Evolutionary conservation across 2,888 invertebrate genomes (phyloP).

Genomic region (Reticulitermes lucifugus): DNA sequence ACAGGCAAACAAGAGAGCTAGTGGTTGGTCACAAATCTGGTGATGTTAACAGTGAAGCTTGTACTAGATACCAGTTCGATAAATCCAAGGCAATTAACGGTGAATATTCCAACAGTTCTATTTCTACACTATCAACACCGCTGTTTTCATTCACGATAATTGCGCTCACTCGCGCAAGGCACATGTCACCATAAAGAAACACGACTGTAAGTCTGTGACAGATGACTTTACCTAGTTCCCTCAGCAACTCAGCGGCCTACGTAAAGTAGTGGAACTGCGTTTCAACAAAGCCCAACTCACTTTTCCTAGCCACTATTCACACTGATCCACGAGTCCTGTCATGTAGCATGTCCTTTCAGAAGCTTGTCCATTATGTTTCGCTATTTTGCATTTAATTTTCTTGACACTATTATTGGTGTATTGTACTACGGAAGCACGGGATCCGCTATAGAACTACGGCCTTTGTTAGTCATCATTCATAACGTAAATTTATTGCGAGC

Average conservation of each 20-base stretch:
- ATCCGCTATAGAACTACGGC: background rate
- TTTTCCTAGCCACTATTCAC: background rate
- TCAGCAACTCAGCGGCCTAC: background rate
- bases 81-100: too few relatives aligned
- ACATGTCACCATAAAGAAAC: too few relatives aligned
- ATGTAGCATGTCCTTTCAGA: background rate
- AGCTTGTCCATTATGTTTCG: background rate
- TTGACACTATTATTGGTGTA: background rate
- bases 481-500: background rate
- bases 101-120: too few relatives aligned
- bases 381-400: background rate
- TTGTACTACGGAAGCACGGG: background rate
- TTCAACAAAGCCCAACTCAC: background rate
- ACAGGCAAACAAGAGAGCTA: too few relatives aligned
- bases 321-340: background rate
- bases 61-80: too few relatives aligned
- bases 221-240: background rate
- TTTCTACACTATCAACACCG: too few relatives aligned
- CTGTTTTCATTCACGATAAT: too few relatives aligned
- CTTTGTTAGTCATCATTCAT: slow-evolving; percentile 3
- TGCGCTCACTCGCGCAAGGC: too few relatives aligned
- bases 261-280: background rate
- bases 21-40: too few relatives aligned
- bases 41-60: too few relatives aligned
- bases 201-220: too few relatives aligned